Base-by-base conservation (phyloP, 2,888 invertebrate genomes). In the Heliothis peltigera region DNA sequence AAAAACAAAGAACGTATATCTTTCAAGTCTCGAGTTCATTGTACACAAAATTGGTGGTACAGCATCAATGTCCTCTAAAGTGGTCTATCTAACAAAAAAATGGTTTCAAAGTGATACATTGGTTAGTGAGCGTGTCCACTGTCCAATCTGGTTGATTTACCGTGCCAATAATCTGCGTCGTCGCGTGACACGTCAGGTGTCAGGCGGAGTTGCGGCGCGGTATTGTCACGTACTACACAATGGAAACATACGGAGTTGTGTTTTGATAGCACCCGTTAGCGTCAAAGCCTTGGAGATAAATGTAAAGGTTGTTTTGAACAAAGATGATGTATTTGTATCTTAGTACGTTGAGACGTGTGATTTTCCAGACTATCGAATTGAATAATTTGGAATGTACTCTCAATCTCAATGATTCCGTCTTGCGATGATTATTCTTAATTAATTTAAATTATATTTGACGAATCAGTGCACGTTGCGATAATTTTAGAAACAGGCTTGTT, bases 101-200 rank as follows among this genome's bases (percentile, higher is more conserved):
- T 79, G 51, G 43, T 64, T 70, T 56, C 17, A 52, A 63, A 68
- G 70, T 89, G 89, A 91, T 91, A 87, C 89, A 92, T 89, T 81
- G 89, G 86, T 81, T 81, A 83, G 85, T 82, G 88, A 88, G 85
- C 85, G 86, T 83, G 90, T 90, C 91, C 92, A 91, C 86, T 83
- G 90, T 89, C 91, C 92, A 91, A 92, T 92, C 89, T 88, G 82
- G 80, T 88, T 92, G 92, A 92, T 92, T 92, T 93, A 93, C 89
- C 84, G 86, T 77, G 81, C 87, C 92, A 92, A 92, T 93, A 92
- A 92, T 92, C 87, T 90, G 81, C 85, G 81, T 81, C 86, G 92
- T 90, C 89, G 90, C 88, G 86, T 86, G 80, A 85, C 86, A 82
- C 88, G 85, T 89, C 91, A 92, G 89, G 89, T 92, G 89, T 87